These are phyloP conservation scores for Nasonia giraulti DNA, from an alignment of 1,140 invertebrate species.

Conservation along the genomic window DNA sequence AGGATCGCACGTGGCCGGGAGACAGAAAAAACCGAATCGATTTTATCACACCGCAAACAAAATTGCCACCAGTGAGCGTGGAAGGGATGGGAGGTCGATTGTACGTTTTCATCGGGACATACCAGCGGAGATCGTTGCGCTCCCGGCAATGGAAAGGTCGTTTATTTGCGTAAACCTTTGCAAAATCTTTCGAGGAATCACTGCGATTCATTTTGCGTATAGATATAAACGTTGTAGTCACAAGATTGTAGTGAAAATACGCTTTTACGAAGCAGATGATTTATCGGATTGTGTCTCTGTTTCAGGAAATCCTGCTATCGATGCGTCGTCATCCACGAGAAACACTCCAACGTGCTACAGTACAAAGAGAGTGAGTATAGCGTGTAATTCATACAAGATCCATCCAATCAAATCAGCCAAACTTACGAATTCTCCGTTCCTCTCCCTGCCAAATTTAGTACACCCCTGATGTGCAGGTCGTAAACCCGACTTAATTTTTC, in stretches of 20 bases:
- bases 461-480: background rate
- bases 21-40: constrained; percentile 35
- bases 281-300: constrained; percentile 56
- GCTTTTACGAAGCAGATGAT: no score
- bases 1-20: background rate
- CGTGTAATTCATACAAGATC: background rate
- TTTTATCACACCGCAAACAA: constrained; percentile 33
- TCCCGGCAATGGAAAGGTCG: background rate
- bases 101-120: constrained; percentile 45
- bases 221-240: background rate
- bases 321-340: constrained; percentile 94
- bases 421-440: background rate
- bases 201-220: background rate
- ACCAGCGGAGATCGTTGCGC: background rate
- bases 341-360: constrained; percentile 92
- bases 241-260: background rate
- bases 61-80: constrained; percentile 34
- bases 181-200: background rate
- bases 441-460: background rate
- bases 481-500: constrained; percentile 10
- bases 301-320: constrained; percentile 82
- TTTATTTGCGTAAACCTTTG: background rate
- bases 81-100: constrained; percentile 31
- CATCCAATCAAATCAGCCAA: background rate
- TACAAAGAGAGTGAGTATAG: constrained; percentile 96